A percentile compares a stretch with the other conserved stretches of the same genome.
These are phyloP conservation scores for Spea bombifrons DNA, from an alignment of 2,113 vertebrate species.

Conservation along the genomic window DNA sequence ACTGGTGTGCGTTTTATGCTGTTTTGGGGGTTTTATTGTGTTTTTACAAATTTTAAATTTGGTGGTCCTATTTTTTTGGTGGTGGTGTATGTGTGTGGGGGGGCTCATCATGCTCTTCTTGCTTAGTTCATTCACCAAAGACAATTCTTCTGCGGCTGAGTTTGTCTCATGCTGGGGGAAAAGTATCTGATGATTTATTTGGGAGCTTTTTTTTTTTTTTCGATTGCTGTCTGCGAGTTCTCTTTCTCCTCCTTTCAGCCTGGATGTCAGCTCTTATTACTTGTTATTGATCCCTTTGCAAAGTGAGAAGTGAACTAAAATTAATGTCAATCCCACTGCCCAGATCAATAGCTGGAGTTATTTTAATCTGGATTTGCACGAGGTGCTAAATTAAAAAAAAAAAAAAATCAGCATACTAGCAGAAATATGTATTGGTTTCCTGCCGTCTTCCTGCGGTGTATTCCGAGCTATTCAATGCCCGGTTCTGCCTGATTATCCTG, in stretches of 20 bases:
- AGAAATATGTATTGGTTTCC: constrained; percentile 72
- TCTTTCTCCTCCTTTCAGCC: constrained; percentile 83
- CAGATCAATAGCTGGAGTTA: constrained; percentile 90
- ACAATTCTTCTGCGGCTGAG: constrained; percentile 77
- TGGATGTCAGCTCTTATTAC: constrained; percentile 95
- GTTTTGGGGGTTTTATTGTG: constrained; percentile 19
- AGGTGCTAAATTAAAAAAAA: constrained; percentile 86
- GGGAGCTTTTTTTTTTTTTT: constrained; percentile 71
- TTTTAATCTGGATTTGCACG: constrained; percentile 89
- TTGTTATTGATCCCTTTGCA: constrained; percentile 94
- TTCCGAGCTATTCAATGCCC: constrained; percentile 61
- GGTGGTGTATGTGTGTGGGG: no score
- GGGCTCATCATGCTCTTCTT: constrained; percentile 66
- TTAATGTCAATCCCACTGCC: constrained; percentile 96
- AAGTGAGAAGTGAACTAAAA: constrained; percentile 97
- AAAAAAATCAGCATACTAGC: constrained; percentile 77
- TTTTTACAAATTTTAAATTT: constrained; percentile 44
- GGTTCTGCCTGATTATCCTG: constrained; percentile 67
- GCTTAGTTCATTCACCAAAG: constrained; percentile 78
- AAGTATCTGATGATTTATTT: constrained; percentile 91
- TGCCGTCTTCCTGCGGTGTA: constrained; percentile 59
- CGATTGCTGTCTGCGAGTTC: constrained; percentile 83
- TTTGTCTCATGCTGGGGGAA: constrained; percentile 77
- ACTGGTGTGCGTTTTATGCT: no score
- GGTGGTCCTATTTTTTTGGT: no score